Percentiles rank a stretch among this genome's conserved stretches.
Conservation (phyloP, 2,113 vertebrate genomes). For the Corynorhinus townsendii region DNA sequence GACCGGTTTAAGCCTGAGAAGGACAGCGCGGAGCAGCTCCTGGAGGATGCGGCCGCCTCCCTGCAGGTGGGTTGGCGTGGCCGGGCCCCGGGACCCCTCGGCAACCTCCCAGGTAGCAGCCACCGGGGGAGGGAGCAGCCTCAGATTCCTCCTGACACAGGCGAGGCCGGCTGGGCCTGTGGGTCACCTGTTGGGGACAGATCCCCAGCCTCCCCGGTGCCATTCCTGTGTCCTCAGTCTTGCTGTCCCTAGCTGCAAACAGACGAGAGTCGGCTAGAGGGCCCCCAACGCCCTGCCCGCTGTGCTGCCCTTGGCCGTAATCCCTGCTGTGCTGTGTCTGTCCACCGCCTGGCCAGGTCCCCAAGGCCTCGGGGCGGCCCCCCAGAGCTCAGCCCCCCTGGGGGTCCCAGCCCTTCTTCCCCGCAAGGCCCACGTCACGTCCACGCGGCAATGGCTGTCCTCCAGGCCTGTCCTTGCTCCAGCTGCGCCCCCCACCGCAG, state of each 20-base stretch:
- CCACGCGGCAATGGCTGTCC: not conserved
- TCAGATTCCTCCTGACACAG: too few relatives aligned
- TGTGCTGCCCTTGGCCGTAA: too few relatives aligned
- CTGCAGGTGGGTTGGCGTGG: conserved; percentile 81
- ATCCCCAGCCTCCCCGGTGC: not conserved
- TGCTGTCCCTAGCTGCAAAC: not conserved
- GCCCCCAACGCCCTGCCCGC: not conserved
- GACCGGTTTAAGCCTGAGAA: conserved; percentile 81
- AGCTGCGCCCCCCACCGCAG: not conserved
- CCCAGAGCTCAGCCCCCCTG: fast-evolving
- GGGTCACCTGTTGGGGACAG: too few relatives aligned
- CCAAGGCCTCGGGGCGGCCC: not conserved
- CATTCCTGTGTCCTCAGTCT: not conserved
- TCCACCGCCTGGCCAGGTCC: not conserved
- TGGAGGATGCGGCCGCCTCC: conserved; percentile 75
- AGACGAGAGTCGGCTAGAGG: not conserved
- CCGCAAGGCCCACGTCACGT: not conserved
- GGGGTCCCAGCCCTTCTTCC: not conserved
- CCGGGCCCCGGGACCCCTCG: fast-evolving
- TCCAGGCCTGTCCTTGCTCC: not conserved
- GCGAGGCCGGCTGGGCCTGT: not conserved
- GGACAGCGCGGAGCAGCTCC: conserved; percentile 84
- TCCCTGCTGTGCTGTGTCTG: not conserved
- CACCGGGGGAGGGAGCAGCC: too few relatives aligned
- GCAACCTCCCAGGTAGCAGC: too few relatives aligned